Evolutionary conservation across 2,113 vertebrate genomes (phyloP).

Genomic region (Cryptomyrus ogoouensis): DNA sequence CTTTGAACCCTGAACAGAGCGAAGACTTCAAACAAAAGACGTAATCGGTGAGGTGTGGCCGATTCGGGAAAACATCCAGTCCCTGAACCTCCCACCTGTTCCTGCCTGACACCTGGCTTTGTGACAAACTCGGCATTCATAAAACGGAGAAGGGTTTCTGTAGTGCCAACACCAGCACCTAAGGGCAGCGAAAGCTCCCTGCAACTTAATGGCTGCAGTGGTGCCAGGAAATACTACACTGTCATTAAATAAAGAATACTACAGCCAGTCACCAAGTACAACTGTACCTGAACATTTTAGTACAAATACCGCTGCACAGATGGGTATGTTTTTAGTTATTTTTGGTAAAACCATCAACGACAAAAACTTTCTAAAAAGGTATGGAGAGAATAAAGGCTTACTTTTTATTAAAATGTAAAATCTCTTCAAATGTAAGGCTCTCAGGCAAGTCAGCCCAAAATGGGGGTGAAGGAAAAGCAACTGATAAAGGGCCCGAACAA

Average conservation of each 20-base stretch:
- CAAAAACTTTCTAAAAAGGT: neutral
- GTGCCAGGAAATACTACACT: neutral
- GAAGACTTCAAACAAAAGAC: neutral
- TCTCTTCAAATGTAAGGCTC: neutral
- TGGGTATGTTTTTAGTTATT: neutral
- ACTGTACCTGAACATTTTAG: neutral
- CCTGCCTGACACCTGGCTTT: neutral
- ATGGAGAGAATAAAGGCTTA: neutral
- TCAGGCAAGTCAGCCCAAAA: neutral
- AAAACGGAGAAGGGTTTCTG: neutral
- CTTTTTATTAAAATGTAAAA: neutral
- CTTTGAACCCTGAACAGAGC: constrained; percentile 10
- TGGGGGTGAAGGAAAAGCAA: neutral
- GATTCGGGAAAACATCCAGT: neutral
- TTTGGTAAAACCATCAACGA: neutral
- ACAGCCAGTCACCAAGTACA: neutral
- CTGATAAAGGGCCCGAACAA: neutral
- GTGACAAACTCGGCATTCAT: neutral
- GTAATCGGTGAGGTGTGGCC: neutral
- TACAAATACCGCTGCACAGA: neutral
- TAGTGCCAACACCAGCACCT: neutral
- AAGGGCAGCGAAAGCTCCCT: constrained; percentile 20
- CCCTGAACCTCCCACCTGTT: neutral
- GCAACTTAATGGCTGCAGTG: neutral
- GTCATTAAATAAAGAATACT: neutral